Conservation (phyloP, 1,140 invertebrate genomes). For the Euwallacea fornicatus region DNA sequence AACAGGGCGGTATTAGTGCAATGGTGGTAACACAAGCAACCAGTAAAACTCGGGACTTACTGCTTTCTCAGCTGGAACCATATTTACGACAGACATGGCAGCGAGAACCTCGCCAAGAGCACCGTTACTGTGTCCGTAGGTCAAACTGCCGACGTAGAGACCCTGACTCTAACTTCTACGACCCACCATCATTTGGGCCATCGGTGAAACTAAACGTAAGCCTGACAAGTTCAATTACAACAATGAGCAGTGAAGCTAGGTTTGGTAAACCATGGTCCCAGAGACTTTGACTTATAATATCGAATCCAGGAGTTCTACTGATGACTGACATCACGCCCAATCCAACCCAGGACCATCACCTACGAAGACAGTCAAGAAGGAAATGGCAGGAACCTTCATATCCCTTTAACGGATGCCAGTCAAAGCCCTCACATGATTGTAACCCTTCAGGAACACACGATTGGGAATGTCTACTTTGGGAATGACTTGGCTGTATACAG, state of each 20-base stretch:
- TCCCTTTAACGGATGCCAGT: conserved; percentile 18
- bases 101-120: conserved; percentile 11
- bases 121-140: conserved; percentile 21
- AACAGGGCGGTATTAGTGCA: too few relatives aligned
- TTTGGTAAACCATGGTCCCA: conserved; percentile 9
- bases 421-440: conserved; percentile 20
- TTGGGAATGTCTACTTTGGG: conserved; percentile 17
- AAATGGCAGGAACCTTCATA: conserved; percentile 9
- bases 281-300: conserved; percentile 12
- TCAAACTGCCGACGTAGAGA: background rate
- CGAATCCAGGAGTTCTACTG: background rate
- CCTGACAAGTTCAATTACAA: conserved; percentile 22
- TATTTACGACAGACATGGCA: conserved; percentile 25
- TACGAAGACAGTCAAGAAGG: conserved; percentile 19
- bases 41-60: conserved; percentile 15
- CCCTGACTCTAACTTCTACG: background rate
- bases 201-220: conserved; percentile 14
- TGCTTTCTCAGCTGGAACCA: conserved; percentile 21
- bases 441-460: conserved; percentile 18
- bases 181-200: conserved; percentile 14
- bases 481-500: conserved; percentile 24
- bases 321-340: conserved; percentile 23
- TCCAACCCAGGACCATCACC: conserved; percentile 17
- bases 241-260: conserved; percentile 17
- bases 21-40: too few relatives aligned